Base-by-base conservation (phyloP, 2,113 vertebrate genomes). In the Vanacampus margaritifer region DNA sequence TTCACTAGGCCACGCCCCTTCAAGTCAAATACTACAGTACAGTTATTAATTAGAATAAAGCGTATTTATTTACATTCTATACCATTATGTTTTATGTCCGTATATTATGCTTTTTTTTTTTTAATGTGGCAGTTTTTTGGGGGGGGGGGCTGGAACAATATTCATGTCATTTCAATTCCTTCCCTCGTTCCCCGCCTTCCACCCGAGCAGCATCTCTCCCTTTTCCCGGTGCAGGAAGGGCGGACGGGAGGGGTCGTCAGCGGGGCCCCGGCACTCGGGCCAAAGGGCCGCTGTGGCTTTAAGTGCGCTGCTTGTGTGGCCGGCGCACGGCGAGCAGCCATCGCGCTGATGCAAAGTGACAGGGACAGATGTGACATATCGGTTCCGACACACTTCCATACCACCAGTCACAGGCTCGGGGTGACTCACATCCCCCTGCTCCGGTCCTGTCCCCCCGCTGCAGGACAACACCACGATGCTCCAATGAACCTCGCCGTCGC, bases 341-440 rank as follows among this genome's bases (percentile, higher is more conserved):
- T 94, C 93, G 53, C 32, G 46, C 75, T 92, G 82, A 95, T 93
- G 83, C 84, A 77, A 88, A 91, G 92, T 94, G 96, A 96, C 95
- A 95, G 95, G 92, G 92, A 89, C 93, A 91, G 93, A 92, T 90
- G 94, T 97, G 97, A 98, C 94, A 89, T 93, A 98, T 98, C 85
- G 89, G 85, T 91, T 92, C 88, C 95, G 95, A 97, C 97, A 96
- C 92, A 90, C 94, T 93, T 93, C 92, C 91, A 75, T 89, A 87
- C 90, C 92, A 91, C 92, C 85, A 92, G 93, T 89, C 90, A 83
- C 88, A 93, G 93, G 92, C 94, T 94, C 79, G 92, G 91, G 94
- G 94, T 96, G 94, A 96, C 93, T 93, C 93, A 92, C 91, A 91
- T 93, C 92, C 92, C 91, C 92, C 92, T 86, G 77, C 82, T 75